These are phyloP conservation scores for Griposia aprilina DNA, from an alignment of 2,888 invertebrate genomes.

Conservation along the genomic window DNA sequence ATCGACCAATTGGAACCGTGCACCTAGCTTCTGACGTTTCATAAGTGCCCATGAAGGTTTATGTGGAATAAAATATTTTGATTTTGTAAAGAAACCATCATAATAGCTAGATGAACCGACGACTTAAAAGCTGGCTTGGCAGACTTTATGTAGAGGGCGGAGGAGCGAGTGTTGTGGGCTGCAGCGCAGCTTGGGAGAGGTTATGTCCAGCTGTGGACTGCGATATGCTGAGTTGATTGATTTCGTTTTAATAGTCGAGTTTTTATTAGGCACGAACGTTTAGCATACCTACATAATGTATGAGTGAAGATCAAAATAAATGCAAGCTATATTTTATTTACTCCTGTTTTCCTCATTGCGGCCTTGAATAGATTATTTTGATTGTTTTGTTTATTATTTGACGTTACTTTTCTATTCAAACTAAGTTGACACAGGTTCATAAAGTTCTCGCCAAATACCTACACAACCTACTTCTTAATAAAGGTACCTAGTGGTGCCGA, in stretches of 20 bases:
- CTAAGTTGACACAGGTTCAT: not conserved
- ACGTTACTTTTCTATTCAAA: not conserved
- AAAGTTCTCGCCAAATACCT: too few relatives aligned
- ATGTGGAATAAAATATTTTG: not conserved
- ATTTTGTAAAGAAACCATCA: not conserved
- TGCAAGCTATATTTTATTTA: not conserved
- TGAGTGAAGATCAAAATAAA: not conserved
- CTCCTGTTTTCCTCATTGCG: not conserved
- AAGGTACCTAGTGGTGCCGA: too few relatives aligned
- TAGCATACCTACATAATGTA: not conserved
- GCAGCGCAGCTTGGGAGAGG: not conserved
- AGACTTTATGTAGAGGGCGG: not conserved
- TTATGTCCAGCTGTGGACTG: not conserved
- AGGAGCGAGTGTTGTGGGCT: not conserved
- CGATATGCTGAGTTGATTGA: not conserved
- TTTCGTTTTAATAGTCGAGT: not conserved
- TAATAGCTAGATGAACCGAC: not conserved
- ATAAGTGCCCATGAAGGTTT: not conserved
- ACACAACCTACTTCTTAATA: too few relatives aligned
- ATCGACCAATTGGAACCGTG: not conserved
- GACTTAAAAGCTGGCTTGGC: too few relatives aligned
- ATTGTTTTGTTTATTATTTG: not conserved
- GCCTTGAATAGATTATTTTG: conserved; percentile 5
- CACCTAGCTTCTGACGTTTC: not conserved
- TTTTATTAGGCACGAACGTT: not conserved